These are phyloP conservation scores for Subanguina moxae DNA, from an alignment of 1,140 invertebrate genomes.

Conservation along the genomic window DNA sequence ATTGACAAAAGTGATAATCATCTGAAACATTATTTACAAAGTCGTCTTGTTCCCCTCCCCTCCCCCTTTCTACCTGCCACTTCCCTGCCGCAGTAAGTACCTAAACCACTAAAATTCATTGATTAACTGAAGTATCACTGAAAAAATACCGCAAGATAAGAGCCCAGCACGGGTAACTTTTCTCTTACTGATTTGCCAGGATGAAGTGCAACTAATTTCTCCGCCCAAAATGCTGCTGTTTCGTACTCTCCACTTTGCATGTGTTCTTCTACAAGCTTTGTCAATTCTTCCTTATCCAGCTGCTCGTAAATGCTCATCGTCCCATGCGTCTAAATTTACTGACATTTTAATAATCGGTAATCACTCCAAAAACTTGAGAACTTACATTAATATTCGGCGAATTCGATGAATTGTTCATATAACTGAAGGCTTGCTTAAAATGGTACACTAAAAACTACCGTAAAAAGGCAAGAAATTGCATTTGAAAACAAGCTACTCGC, in stretches of 20 bases:
- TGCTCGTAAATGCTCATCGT: background rate
- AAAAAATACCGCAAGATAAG: conserved; percentile 34
- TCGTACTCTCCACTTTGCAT: conserved; percentile 40
- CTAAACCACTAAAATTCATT: conserved; percentile 11
- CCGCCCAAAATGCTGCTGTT: conserved; percentile 43
- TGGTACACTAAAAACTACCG: too few species aligned
- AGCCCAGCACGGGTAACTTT: conserved; percentile 39
- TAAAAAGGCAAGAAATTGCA: too few species aligned
- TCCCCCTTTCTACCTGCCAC: too few species aligned
- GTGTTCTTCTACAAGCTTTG: conserved; percentile 9
- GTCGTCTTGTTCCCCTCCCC: too few species aligned
- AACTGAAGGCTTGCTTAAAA: too few species aligned
- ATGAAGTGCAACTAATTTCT: conserved; percentile 37
- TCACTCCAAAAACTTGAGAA: too few species aligned
- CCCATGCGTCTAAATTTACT: background rate
- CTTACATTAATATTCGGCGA: too few species aligned
- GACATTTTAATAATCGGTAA: background rate
- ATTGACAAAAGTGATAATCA: conserved; percentile 36
- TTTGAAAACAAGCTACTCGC: too few species aligned
- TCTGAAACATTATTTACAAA: too few species aligned
- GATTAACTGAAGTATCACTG: background rate
- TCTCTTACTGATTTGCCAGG: conserved; percentile 21
- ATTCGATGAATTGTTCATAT: too few species aligned
- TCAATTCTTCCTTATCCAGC: background rate
- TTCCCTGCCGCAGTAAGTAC: conserved; percentile 37